Evolutionary conservation across 2,888 invertebrate species (phyloP), one percentile per base, ranked within the genome.

Genomic region (Synergus laeviventris): DNA sequence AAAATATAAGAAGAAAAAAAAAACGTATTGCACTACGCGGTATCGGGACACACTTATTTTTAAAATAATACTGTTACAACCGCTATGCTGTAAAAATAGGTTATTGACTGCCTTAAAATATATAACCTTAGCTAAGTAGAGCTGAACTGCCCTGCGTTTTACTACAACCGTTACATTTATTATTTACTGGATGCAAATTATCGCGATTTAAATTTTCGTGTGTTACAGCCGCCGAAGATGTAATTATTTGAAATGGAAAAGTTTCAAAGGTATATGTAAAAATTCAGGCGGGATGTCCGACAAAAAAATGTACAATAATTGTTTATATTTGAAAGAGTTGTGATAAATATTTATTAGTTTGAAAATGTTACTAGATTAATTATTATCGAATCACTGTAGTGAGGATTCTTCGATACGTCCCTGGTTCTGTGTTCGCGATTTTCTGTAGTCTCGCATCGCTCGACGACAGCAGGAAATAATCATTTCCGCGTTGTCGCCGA

Each of bases 401-500:
- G 49, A 70, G n/a, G n/a, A n/a, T 70, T 45, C 31, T 70, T 18
- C 49, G 31, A 49, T 70, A 70, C 31, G 49, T 31, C 18, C 2
- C 18, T 49, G 36, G 11, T 49, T 54, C 49, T 70, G 31, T 70
- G 49, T 70, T 70, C n/a, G n/a, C 18, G n/a, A 49, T 70, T 70
- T 70, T 70, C 49, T 70, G 74, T 73, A 64, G 75, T 73, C 45
- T 76, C 80, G 73, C 74, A 75, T 56, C 76, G 75, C 60, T 66
- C 70, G 78, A 74, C 81, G 75, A 77, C 78, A 64, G 73, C 76
- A 79, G 81, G 81, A 82, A 82, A 79, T 79, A 76, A 81, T 79
- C 74, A 79, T 82, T 79, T 81, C 79, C 82, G 81, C 76, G 73
- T 79, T 76, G 74, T 77, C 78, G 77, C 79, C 75, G 76, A 76